phyloP scores from a whole-genome alignment of 35 echinoderm and acorn worm genomes.

The Heliocidaris tuberculata region DNA sequence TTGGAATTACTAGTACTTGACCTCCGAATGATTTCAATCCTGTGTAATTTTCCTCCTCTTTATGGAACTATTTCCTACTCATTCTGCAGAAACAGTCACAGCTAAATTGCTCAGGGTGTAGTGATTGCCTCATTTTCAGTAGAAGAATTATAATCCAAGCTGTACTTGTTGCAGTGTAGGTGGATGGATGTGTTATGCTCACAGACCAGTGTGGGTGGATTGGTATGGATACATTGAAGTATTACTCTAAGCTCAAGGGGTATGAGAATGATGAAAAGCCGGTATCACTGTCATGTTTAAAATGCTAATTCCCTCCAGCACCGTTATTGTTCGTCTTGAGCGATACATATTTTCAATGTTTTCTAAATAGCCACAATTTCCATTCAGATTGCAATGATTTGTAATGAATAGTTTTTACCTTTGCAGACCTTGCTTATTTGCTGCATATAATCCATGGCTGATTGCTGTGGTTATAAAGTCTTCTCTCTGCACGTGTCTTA shows the following conservation, averaged over 20 bases:
- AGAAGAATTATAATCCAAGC: not conserved
- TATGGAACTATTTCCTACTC: not conserved
- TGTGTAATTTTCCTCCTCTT: not conserved
- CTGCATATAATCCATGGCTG: not conserved
- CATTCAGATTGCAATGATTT: not conserved
- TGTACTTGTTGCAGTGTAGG: not conserved
- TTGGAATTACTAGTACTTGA: not conserved
- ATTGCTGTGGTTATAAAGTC: not conserved
- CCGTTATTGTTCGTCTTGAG: not conserved
- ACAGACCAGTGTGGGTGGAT: not conserved
- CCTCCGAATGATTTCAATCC: not conserved
- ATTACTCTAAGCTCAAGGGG: not conserved
- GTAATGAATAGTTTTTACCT: not conserved
- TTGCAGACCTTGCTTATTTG: not conserved
- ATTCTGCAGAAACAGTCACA: not conserved
- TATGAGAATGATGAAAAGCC: not conserved
- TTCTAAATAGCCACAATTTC: not conserved
- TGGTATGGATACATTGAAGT: not conserved
- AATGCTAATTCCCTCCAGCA: not conserved
- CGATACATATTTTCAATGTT: not conserved
- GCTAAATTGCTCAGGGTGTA: not conserved
- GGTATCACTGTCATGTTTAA: not conserved
- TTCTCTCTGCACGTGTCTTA: no score
- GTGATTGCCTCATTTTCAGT: not conserved
- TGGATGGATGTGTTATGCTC: not conserved